A percentile compares a stretch with the other conserved stretches of the same genome.
phyloP scores from a whole-genome alignment of 2,113 vertebrate genomes.

The Hylia prasina region DNA sequence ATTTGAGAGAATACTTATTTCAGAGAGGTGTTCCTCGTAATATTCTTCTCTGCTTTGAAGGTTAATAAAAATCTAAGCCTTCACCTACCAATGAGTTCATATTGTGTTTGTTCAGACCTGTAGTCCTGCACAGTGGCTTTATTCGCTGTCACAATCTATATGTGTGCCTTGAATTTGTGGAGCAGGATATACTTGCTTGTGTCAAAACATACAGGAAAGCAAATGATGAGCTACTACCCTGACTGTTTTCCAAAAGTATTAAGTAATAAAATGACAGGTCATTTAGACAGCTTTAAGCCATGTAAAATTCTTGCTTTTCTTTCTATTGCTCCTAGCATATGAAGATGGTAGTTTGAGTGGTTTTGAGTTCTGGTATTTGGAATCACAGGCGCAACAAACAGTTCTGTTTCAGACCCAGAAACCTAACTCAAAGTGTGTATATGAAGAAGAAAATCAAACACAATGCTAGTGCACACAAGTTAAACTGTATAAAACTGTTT shows the following conservation, averaged over 20 bases:
- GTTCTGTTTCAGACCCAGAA: neutral
- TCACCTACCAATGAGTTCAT: neutral
- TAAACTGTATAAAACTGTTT: neutral
- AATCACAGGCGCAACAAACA: neutral
- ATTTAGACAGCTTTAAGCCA: neutral
- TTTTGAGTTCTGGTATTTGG: neutral
- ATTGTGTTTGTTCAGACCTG: neutral
- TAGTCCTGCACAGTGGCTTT: neutral
- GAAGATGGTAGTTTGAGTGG: neutral
- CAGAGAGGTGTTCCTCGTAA: neutral
- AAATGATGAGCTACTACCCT: neutral
- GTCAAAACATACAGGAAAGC: neutral
- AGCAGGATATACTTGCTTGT: neutral
- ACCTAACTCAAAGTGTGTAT: neutral
- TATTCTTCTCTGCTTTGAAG: neutral
- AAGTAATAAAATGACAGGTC: neutral
- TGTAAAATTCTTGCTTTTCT: neutral
- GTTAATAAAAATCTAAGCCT: neutral
- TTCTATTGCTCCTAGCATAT: neutral
- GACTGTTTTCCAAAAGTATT: neutral
- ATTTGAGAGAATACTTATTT: neutral
- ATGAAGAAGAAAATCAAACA: conserved; percentile 2
- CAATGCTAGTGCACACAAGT: neutral
- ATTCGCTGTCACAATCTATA: neutral
- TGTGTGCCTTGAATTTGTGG: neutral